Percentiles rank a stretch among this genome's conserved stretches.
phyloP scores from a whole-genome alignment of 2,113 vertebrate genomes.

The Paracanthobrama guichenoti region DNA sequence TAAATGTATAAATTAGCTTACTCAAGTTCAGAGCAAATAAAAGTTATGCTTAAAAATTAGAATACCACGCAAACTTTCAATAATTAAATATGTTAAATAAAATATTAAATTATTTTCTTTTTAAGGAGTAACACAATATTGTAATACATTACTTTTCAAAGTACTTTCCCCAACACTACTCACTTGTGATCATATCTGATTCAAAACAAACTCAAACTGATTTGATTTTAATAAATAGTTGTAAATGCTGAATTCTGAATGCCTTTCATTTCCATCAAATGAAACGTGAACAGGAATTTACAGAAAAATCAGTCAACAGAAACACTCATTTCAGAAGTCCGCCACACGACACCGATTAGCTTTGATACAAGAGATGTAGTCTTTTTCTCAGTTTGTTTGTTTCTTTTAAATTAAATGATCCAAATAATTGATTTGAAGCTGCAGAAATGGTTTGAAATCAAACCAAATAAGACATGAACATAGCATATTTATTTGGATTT shows the following conservation, averaged over 20 bases:
- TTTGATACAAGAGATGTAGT: not conserved
- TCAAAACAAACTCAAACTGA: not conserved
- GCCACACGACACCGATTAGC: not conserved
- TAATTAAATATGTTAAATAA: too few relatives aligned
- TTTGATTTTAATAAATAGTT: not conserved
- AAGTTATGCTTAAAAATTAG: too few relatives aligned
- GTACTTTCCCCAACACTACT: too few relatives aligned
- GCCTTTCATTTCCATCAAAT: not conserved
- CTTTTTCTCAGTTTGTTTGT: not conserved
- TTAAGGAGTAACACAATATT: too few relatives aligned
- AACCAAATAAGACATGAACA: not conserved
- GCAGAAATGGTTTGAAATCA: not conserved
- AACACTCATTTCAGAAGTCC: not conserved
- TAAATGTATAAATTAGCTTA: too few relatives aligned
- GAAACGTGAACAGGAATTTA: not conserved
- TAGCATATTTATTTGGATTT: conserved; percentile 7
- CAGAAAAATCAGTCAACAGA: not conserved
- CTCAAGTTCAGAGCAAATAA: too few relatives aligned
- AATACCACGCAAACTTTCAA: too few relatives aligned
- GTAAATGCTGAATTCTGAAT: not conserved
- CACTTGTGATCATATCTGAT: not conserved
- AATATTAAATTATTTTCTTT: too few relatives aligned
- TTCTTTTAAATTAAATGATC: not conserved
- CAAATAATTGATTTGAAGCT: not conserved
- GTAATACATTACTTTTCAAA: too few relatives aligned